Conservation (phyloP, 2,797 vertebrate genomes). For the Gastrophryne carolinensis region DNA sequence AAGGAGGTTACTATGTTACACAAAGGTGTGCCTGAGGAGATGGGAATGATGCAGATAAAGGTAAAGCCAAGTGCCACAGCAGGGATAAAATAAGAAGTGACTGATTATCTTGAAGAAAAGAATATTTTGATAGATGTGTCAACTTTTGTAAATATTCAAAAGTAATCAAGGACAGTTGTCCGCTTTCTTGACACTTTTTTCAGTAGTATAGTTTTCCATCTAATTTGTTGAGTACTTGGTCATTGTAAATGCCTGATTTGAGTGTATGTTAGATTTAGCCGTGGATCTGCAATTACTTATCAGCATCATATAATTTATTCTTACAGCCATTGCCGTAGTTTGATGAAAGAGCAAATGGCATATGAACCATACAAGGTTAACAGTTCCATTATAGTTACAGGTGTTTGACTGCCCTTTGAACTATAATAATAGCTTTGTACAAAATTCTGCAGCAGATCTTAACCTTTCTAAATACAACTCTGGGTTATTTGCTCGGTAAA, state of each 20-base stretch:
- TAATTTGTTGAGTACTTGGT: not conserved
- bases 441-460: constrained; percentile 24
- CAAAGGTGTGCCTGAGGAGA: too few relatives aligned
- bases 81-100: too few relatives aligned
- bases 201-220: not conserved
- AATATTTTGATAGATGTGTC: too few relatives aligned
- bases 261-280: not conserved
- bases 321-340: constrained; percentile 27
- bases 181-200: too few relatives aligned
- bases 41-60: too few relatives aligned
- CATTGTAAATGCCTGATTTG: not conserved
- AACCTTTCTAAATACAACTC: constrained; percentile 39
- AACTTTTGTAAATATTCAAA: too few relatives aligned
- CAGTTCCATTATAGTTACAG: constrained; percentile 41
- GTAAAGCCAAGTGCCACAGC: too few relatives aligned
- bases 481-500: constrained; percentile 19
- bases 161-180: too few relatives aligned
- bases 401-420: constrained; percentile 40
- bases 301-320: constrained; percentile 27
- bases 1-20: too few relatives aligned
- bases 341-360: constrained; percentile 35
- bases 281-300: constrained; percentile 15
- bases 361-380: constrained; percentile 37
- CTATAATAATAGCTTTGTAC: constrained; percentile 35
- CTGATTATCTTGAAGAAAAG: too few relatives aligned